These are phyloP conservation scores for Pyrochroa serraticornis DNA, from an alignment of 2,888 invertebrate species.

Conservation along the genomic window DNA sequence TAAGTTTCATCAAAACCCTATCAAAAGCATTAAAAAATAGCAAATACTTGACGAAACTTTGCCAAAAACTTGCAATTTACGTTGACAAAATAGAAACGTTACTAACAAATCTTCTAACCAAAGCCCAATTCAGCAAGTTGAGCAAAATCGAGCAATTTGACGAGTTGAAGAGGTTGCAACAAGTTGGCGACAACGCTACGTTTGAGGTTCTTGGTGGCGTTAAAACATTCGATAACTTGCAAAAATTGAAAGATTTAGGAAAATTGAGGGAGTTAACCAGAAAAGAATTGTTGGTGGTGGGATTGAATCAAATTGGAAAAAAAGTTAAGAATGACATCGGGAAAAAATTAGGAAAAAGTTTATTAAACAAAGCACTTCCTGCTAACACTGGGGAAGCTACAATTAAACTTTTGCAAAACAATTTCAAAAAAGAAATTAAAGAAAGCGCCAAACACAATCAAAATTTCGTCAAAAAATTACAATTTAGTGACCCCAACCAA, in stretches of 20 bases:
- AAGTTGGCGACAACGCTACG: not conserved
- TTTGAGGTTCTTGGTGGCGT: not conserved
- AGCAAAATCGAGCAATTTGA: not conserved
- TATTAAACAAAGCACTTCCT: not conserved
- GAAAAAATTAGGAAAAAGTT: not conserved
- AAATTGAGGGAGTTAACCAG: not conserved
- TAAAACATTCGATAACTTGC: not conserved
- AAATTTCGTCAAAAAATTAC: too few relatives aligned
- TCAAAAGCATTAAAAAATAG: constrained; percentile 1
- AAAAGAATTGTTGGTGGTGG: not conserved
- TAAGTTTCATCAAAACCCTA: not conserved
- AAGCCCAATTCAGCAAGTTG: constrained; percentile 4
- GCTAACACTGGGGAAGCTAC: not conserved
- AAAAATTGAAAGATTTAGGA: constrained; percentile 3
- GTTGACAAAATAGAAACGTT: constrained; percentile 4
- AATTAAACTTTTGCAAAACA: too few relatives aligned
- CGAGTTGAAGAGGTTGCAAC: not conserved
- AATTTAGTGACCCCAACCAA: too few relatives aligned
- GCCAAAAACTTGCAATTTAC: not conserved
- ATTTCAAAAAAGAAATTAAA: too few relatives aligned
- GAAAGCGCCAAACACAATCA: too few relatives aligned
- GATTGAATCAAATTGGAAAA: not conserved
- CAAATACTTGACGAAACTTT: constrained; percentile 1
- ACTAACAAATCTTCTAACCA: not conserved
- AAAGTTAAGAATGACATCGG: not conserved